phyloP scores from a whole-genome alignment of 2,888 invertebrate genomes.

The Microchrysa polita region DNA sequence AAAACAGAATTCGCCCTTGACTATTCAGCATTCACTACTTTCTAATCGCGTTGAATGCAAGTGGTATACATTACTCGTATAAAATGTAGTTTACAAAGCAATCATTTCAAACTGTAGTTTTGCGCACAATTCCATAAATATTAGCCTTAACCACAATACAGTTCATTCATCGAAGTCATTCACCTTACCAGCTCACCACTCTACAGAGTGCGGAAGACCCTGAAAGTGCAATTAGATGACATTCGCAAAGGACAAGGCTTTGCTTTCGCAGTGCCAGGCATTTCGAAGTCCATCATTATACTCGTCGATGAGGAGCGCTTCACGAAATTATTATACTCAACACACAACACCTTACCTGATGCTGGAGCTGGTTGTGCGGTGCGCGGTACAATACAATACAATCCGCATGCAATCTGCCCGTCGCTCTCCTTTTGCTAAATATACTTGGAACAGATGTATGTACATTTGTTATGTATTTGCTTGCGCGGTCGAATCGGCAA shows the following conservation, averaged over 20 bases:
- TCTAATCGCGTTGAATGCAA: neutral
- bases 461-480: neutral
- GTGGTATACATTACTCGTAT: neutral
- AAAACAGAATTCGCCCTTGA: neutral
- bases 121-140: conserved; percentile 17
- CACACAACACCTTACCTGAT: neutral
- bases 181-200: neutral
- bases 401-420: neutral
- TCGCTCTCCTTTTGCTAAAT: neutral
- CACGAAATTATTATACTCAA: neutral
- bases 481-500: neutral
- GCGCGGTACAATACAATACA: neutral
- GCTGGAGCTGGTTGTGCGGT: neutral
- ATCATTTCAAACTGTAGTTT: neutral
- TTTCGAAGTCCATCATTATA: conserved; percentile 4
- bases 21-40: neutral
- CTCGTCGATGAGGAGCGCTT: neutral
- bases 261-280: too few relatives aligned
- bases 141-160: conserved; percentile 21
- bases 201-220: conserved; percentile 36
- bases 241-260: conserved; percentile 41
- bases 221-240: conserved; percentile 35
- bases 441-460: neutral
- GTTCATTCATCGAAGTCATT: conserved; percentile 11
- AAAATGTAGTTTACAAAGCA: neutral